These are phyloP conservation scores for Salmo trutta DNA, from an alignment of 2,797 vertebrate genomes.

Conservation along the genomic window DNA sequence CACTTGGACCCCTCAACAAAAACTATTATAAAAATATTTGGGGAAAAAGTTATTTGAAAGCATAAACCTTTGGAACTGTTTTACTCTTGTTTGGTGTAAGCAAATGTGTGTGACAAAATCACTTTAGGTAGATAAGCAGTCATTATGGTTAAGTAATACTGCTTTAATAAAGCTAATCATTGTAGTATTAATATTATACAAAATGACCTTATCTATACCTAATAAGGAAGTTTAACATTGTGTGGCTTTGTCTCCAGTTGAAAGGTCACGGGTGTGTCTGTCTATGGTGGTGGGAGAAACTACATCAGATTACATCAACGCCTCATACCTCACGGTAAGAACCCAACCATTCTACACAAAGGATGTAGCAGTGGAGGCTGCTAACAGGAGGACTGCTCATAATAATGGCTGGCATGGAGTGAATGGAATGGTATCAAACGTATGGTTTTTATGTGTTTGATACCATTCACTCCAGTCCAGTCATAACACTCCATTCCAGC, in stretches of 20 bases:
- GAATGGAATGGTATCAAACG: too few relatives aligned
- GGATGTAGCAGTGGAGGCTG: too few relatives aligned
- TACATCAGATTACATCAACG: constrained; percentile 91
- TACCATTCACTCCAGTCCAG: too few relatives aligned
- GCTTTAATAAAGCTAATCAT: too few relatives aligned
- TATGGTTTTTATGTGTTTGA: too few relatives aligned
- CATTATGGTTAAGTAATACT: not conserved
- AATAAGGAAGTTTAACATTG: not conserved
- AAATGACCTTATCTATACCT: too few relatives aligned
- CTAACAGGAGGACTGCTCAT: too few relatives aligned
- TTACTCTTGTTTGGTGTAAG: not conserved
- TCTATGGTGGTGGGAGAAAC: constrained; percentile 82
- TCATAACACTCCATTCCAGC: too few relatives aligned
- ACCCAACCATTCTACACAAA: not conserved
- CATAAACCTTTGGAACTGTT: not conserved
- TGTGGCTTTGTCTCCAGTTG: constrained; percentile 75
- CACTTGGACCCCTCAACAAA: not conserved
- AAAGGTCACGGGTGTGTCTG: constrained; percentile 88
- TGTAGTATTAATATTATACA: too few relatives aligned
- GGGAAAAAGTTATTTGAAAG: not conserved
- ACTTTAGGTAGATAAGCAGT: not conserved
- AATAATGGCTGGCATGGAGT: too few relatives aligned
- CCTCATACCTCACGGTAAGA: constrained; percentile 91
- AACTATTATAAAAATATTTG: too few relatives aligned
- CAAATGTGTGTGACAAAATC: not conserved